Base-by-base conservation (phyloP, 2,113 vertebrate genomes). In the Nannospalax galili region DNA sequence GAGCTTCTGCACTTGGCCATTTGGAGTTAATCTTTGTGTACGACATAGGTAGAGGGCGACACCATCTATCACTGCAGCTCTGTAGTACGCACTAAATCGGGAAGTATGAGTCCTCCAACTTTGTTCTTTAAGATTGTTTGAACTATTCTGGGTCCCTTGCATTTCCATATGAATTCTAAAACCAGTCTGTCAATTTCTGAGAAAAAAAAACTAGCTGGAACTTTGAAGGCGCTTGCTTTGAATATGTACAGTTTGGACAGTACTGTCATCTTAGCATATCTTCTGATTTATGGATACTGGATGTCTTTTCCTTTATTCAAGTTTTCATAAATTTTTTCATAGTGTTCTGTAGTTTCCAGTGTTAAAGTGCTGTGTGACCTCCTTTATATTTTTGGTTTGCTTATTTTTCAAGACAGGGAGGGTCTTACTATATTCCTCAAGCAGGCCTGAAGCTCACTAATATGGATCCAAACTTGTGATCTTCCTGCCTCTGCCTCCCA, bases 1-100 rank as follows among this genome's bases (percentile, higher is more conserved):
- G 56, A 90, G n/a, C 35, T 92, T 48, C 48, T 87, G 37, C 15
- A 40, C 32, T 70, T 91, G 87, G 24, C 5, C 12, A 81, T 52
- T 92, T 45, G 58, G 65, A 94, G 81, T 79, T 85, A 70, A 93
- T 73, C 28, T 26, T 90, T 93, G 4, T 81, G 81, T 48, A 32
- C 37, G 19, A 4, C 56, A 0, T 42, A 89, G 20, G 5, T 30
- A 42, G 16, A 45, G 15, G 35, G 70, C 78, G 85, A 73, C 10
- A 88, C 10, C 74, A 11, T 81, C 32, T 93, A 92, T 93, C 84
- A 84, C n/a, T 62, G 11, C 45, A 86, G 56, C 79, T 95, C 35
- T 84, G 52, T 56, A 92, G 60, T 88, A 88, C 35, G 7, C 78
- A 92, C 70, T 95, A 45, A 94, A 96, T 67, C 79, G 82, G 20